These are phyloP conservation scores for Empidonax alnorum DNA, from an alignment of 2,113 vertebrate genomes.

Conservation along the genomic window DNA sequence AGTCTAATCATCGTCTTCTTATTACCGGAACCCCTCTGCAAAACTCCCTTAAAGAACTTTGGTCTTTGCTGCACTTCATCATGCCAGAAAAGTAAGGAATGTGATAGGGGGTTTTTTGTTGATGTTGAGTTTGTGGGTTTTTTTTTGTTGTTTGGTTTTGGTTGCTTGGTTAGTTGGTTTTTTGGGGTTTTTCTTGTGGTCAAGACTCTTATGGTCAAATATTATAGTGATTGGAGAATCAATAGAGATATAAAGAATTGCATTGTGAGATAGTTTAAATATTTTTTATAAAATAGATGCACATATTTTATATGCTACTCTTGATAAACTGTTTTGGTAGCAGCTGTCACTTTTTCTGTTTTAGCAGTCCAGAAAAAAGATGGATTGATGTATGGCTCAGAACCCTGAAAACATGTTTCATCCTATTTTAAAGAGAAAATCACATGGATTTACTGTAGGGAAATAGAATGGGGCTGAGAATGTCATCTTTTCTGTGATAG, in stretches of 20 bases:
- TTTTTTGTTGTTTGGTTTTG: conserved; percentile 40
- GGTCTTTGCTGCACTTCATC: conserved; percentile 97
- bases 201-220: background rate
- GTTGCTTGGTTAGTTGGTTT: background rate
- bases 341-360: background rate
- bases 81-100: conserved; percentile 96
- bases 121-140: background rate
- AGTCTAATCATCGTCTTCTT: conserved; percentile 95
- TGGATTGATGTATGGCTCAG: background rate
- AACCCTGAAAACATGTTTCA: background rate
- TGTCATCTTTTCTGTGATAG: background rate
- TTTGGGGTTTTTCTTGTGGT: background rate
- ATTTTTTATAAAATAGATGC: background rate
- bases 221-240: background rate
- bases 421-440: conserved; percentile 18
- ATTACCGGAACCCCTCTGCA: conserved; percentile 98
- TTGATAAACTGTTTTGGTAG: background rate
- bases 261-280: background rate
- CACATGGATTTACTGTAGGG: background rate
- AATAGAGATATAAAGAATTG: background rate
- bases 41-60: conserved; percentile 98
- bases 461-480: conserved; percentile 7
- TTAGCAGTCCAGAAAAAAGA: background rate
- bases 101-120: background rate
- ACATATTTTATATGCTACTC: background rate